Conservation (phyloP, 1,140 invertebrate species). For the Anastrepha ludens region DNA sequence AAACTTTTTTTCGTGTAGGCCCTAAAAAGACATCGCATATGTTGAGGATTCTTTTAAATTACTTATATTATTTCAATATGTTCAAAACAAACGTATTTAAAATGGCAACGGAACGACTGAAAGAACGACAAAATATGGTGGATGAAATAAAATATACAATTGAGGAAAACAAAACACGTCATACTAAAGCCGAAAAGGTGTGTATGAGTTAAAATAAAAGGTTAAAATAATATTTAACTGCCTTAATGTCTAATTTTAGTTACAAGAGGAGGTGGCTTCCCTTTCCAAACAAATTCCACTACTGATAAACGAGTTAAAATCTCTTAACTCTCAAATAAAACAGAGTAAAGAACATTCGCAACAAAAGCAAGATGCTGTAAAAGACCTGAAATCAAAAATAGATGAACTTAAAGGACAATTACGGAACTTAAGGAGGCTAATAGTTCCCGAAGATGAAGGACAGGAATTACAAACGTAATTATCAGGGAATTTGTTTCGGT, state of each 20-base stretch:
- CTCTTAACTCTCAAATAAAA: constrained; percentile 3
- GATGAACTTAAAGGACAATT: constrained; percentile 23
- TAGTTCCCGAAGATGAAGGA: constrained; percentile 11
- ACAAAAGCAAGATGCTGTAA: neutral
- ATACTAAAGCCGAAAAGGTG: constrained; percentile 9
- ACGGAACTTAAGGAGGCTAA: neutral
- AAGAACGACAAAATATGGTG: constrained; percentile 18
- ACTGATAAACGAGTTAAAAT: constrained; percentile 6
- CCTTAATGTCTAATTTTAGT: neutral
- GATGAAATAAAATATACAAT: neutral
- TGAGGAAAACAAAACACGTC: constrained; percentile 2
- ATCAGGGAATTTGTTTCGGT: neutral
- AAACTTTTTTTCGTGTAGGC: neutral
- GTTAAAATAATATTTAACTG: neutral
- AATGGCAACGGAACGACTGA: constrained; percentile 9
- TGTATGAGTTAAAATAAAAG: neutral
- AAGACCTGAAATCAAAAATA: neutral
- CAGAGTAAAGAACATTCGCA: neutral
- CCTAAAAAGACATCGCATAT: constrained; percentile 29
- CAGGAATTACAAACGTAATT: constrained; percentile 24
- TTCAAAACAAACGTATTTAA: constrained; percentile 39
- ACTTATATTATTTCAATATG: constrained; percentile 22
- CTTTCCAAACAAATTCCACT: constrained; percentile 32
- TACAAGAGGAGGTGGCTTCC: neutral
- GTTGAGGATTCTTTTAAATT: constrained; percentile 28